These are phyloP conservation scores for Chrysomallon squamiferum DNA, from an alignment of 1,140 invertebrate species.

Conservation along the genomic window DNA sequence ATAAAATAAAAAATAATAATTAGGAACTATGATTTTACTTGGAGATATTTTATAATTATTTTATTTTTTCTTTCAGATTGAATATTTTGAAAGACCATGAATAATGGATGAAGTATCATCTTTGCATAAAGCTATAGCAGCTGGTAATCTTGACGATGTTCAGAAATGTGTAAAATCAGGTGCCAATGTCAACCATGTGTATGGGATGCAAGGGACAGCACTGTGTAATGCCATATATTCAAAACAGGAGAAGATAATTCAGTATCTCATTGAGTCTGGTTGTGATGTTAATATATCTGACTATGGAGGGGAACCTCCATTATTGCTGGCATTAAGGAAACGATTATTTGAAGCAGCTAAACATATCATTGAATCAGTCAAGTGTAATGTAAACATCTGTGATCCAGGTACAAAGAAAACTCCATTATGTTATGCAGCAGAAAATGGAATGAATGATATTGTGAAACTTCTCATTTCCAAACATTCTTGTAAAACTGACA, in stretches of 20 bases:
- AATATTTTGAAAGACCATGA: background rate
- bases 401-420: background rate
- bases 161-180: background rate
- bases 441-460: background rate
- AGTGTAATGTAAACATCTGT: background rate
- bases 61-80: background rate
- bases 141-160: background rate
- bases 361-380: background rate
- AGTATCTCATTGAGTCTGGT: slow-evolving; percentile 94
- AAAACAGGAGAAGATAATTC: slow-evolving; percentile 94
- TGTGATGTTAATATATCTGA: slow-evolving; percentile 98
- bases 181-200: background rate
- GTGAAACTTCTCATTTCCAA: background rate
- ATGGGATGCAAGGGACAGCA: slow-evolving; percentile 71
- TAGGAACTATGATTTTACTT: background rate
- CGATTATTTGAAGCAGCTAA: background rate
- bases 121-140: background rate
- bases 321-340: background rate
- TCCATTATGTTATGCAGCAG: background rate
- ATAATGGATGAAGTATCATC: background rate
- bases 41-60: background rate
- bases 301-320: slow-evolving; percentile 75
- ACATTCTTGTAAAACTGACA: background rate
- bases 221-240: slow-evolving; percentile 98
- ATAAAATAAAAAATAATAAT: no score